Evolutionary conservation across 2,113 vertebrate species (phyloP), one percentile per base, ranked within the genome.

Genomic region (Mastomys coucha): DNA sequence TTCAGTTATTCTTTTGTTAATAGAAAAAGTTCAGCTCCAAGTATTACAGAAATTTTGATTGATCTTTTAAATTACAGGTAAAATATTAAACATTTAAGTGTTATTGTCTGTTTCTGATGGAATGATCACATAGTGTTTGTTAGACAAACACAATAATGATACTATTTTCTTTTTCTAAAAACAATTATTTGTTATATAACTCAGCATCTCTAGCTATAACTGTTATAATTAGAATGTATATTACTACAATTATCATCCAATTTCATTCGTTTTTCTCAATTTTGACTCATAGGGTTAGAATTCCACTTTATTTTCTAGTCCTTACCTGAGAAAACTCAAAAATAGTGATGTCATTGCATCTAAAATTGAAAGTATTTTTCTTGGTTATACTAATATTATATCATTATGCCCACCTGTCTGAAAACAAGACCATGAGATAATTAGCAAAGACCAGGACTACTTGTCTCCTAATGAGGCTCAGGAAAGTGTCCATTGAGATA

Each of bases 21-120:
- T 63, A 33, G 80, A 90, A 51, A 84, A 76, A 24, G 1, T 26
- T 90, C 5, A 82, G 36, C 53, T 85, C 26, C 94, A 76, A 51
- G 6, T 93, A 80, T 13, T 85, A 53, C 87, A 77, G 22, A 86
- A 91, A 70, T 39, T 93, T 36, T 75, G 22, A 85, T 28, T 78
- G 2, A 60, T 60, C 8, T 95, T 45, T 58, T 69, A 76, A 92
- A 69, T 81, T 91, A 90, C 26, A 49, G 1, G 2, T 88, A 33
- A 94, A 70, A 93, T 78, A 70, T 24, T 91, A 22, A 91, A 20
- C 17, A 93, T 76, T 93, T 91, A 80, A 91, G 58, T 28, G 42
- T 60, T 42, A 28, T 84, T 60, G 3, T 39, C 5, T 81, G 4
- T n/a, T 39, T 60, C n/a, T 82, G 78, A 14, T 60, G 24, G 22